Percentiles rank a stretch among this genome's conserved stretches.
These are phyloP conservation scores for Iphiclides podalirius DNA, from an alignment of 2,888 invertebrate genomes.

Conservation along the genomic window DNA sequence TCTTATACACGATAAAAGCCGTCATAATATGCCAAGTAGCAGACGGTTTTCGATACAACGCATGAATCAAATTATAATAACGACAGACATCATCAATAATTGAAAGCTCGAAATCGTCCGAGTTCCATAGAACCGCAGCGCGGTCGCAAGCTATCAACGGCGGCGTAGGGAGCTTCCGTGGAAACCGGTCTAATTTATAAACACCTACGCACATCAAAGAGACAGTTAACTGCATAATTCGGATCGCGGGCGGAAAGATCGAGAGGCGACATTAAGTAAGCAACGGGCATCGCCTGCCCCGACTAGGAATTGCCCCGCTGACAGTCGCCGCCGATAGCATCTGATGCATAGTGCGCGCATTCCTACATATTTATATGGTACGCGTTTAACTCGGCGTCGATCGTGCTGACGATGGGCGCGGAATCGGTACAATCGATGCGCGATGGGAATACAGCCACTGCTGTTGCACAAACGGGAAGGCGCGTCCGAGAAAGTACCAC, in stretches of 20 bases:
- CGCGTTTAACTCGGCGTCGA: conserved; percentile 15
- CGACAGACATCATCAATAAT: too few species aligned
- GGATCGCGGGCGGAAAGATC: conserved; percentile 16
- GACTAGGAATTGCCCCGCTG: conserved; percentile 19
- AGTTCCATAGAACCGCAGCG: too few species aligned
- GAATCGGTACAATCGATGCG: too few species aligned
- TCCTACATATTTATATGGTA: conserved; percentile 22
- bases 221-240: conserved; percentile 25
- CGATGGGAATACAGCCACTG: conserved; percentile 42
- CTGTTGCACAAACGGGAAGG: too few species aligned
- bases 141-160: not conserved
- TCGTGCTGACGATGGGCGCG: conserved; percentile 24
- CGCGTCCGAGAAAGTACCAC: too few species aligned
- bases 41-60: too few species aligned
- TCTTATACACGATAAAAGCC: too few species aligned
- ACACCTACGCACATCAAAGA: conserved; percentile 21
- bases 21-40: too few species aligned
- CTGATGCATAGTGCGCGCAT: conserved; percentile 21
- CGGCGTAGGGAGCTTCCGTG: conserved; percentile 17
- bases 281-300: conserved; percentile 19
- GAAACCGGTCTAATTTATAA: conserved; percentile 25
- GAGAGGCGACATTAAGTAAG: conserved; percentile 18
- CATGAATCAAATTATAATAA: too few species aligned
- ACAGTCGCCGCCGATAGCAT: conserved; percentile 21
- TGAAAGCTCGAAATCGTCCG: too few species aligned